Base-by-base conservation (phyloP, 2,888 invertebrate genomes). In the Syrista parreyssii region DNA sequence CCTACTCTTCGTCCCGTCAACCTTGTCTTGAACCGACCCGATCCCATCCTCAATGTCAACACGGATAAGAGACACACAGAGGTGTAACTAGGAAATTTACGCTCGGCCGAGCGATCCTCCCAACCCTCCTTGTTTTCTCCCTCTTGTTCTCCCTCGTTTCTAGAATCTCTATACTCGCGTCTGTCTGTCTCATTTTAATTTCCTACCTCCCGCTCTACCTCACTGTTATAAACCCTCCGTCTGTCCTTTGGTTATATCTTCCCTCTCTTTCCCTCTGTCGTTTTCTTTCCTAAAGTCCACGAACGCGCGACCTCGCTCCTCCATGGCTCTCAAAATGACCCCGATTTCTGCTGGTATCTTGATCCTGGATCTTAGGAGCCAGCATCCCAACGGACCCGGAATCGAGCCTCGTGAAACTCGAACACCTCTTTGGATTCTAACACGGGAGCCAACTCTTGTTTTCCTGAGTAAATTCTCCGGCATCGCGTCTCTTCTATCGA, bases 311-410 rank as follows among this genome's bases (percentile, higher is more conserved):
- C 69, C 69, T 69, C 69, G 69, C 69, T 30, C 69, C 12, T 30
- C 32, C 69, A 30, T 32, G 69, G 15, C 23, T 79, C 81, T 77
- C 75, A 75, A 80, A 81, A 81, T 82, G 81, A 81, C 79, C 82
- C 80, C 82, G 81, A 79, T 82, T 77, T 80, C 78, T 78, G 77
- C 75, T 78, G 71, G 75, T 74, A 79, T 79, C 79, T 78, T 69
- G 33, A 75, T 30, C 34, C 75, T 32, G 73, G 33, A 78, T 78
- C 78, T 40, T 15, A 15, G 15, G 40, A 40, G 40, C 15, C 15
- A 40, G 40, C 15, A 40, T 40, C 40, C 73, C 34, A 74, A 68
- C 74, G 31, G 68, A 74, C 77, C 77, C 73, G 77, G 74, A 77
- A 77, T 77, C 40, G 68, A 36, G 55, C 11, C 31, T 32, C 34